Conservation (phyloP, 2,888 invertebrate genomes). For the Achlya flavicornis region DNA sequence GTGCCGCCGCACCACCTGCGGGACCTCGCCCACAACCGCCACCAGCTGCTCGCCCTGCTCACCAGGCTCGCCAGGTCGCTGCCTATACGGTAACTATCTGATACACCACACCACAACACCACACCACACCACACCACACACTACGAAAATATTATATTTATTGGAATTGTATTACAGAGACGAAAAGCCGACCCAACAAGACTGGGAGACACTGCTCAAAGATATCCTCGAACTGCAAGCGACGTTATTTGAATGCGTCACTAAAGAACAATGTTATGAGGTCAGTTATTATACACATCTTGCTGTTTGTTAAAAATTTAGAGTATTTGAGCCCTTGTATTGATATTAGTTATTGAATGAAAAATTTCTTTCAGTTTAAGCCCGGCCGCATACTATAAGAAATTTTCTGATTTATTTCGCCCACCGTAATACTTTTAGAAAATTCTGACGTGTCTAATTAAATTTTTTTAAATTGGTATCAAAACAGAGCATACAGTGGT, state of each 20-base stretch:
- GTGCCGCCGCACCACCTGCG: conserved; percentile 69
- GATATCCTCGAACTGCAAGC: conserved; percentile 87
- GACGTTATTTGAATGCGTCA: conserved; percentile 82
- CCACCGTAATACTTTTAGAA: too few relatives aligned
- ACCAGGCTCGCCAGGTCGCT: conserved; percentile 58
- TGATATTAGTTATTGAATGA: too few relatives aligned
- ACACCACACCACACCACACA: background rate
- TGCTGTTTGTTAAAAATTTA: background rate
- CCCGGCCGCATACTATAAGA: too few relatives aligned
- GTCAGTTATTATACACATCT: conserved; percentile 38
- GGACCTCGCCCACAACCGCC: conserved; percentile 38
- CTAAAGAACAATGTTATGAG: conserved; percentile 81
- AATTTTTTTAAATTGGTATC: too few relatives aligned
- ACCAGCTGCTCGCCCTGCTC: conserved; percentile 60
- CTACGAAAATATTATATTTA: too few relatives aligned
- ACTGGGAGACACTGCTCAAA: conserved; percentile 87
- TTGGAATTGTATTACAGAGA: conserved; percentile 51
- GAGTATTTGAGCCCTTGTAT: too few relatives aligned
- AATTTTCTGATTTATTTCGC: too few relatives aligned
- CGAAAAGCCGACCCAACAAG: conserved; percentile 64
- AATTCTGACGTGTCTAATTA: too few relatives aligned
- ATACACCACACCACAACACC: too few relatives aligned
- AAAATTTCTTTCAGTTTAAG: too few relatives aligned
- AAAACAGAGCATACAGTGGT: too few relatives aligned
- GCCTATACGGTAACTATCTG: conserved; percentile 31